Base-by-base conservation (phyloP, 1,140 invertebrate species). In the Dreissena polymorpha region DNA sequence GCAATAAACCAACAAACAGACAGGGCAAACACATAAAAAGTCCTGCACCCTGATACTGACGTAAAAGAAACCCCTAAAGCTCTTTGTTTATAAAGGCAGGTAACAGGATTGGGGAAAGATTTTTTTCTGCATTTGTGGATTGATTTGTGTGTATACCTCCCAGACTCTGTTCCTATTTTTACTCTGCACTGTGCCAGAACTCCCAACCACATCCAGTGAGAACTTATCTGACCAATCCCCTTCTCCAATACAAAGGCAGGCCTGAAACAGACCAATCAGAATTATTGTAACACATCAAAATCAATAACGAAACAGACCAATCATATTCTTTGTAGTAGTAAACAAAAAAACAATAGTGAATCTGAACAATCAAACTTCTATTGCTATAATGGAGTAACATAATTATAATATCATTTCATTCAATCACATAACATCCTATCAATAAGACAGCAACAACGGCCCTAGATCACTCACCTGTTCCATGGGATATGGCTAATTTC, bases 181-280 rank as follows among this genome's bases (percentile, higher is more conserved):
- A 89, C 98, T 99, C 16, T 94, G 94, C 0, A 99, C 95, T 14
- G 96, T 95, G 65, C 98, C 98, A 71, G 97, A 96, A 81, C 97
- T 99, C 5, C 98, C 98, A 21, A 98, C 98, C 25, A 98, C 97
- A 91, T 99, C 98, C 68, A 99, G 93, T 0, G 98, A 97, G 91
- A 99, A 99, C 91, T 98, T 98, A 77, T 99, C 97, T 5, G 98
- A 99, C 97, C 97, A 99, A 77, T 97, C 96, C 86, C 97, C 96
- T 86, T 97, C 96, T 84, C 96, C 96, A 0, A 99, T 95, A 87
- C 96, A 95, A 21, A 99, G 81, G 13, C 84, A 83, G 0, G 89
- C 91, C 92, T 93, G 86, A 88, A 68, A 75, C 49, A 57, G 69
- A 71, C 72, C 73, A 83, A 76, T 71, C 55, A 83, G 65, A 74